Percentiles rank a stretch among this genome's conserved stretches.
These are phyloP conservation scores for Polypedilum vanderplanki DNA, from an alignment of 1,140 invertebrate genomes.

Conservation along the genomic window DNA sequence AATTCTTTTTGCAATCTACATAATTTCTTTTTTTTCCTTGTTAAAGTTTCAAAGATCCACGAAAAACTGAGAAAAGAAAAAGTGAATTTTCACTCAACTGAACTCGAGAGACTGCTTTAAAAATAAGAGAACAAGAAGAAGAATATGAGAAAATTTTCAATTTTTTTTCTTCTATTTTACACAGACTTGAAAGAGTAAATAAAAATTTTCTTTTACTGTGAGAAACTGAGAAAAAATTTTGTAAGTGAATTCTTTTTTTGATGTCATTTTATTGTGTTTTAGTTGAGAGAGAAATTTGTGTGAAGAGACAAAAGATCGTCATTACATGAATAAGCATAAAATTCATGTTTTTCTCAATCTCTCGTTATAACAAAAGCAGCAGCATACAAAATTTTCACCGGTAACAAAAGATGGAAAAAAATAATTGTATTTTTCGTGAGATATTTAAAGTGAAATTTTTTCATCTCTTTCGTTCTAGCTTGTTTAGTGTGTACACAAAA, in stretches of 20 bases:
- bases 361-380: not conserved
- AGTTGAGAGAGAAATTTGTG: not conserved
- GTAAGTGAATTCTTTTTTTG: not conserved
- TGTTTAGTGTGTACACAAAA: too few species aligned
- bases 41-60: slow-evolving; percentile 21
- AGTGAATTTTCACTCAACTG: not conserved
- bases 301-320: not conserved
- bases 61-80: slow-evolving; percentile 10
- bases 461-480: too few species aligned
- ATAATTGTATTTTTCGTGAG: too few species aligned
- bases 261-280: not conserved
- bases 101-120: not conserved
- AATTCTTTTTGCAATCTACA: not conserved
- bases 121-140: not conserved
- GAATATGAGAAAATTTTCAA: not conserved
- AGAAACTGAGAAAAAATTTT: not conserved
- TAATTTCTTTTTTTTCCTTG: not conserved
- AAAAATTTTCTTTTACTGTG: not conserved
- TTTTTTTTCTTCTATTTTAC: not conserved
- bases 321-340: slow-evolving; percentile 7
- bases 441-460: too few species aligned
- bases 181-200: not conserved
- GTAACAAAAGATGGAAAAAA: not conserved
- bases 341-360: not conserved
- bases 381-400: not conserved